Evolutionary conservation across 2,797 vertebrate species (phyloP).

Genomic region (Babyrousa celebensis): DNA sequence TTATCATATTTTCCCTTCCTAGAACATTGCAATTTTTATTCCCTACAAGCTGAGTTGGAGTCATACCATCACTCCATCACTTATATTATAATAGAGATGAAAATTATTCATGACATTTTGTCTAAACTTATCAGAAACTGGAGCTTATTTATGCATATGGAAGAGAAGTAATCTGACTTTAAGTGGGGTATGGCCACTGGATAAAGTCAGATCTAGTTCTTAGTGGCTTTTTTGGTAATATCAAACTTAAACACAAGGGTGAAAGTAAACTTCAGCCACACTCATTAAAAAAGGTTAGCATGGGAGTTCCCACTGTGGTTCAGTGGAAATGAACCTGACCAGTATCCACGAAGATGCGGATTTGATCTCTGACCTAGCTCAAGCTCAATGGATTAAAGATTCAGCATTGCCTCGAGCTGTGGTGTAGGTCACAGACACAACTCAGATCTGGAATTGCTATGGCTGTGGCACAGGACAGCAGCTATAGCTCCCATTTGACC

Average conservation of each 20-base stretch:
- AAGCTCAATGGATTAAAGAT: no score
- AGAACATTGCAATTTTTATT: slow-evolving; percentile 15
- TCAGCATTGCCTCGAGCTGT: no score
- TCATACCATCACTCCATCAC: background rate
- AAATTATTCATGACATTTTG: slow-evolving; percentile 45
- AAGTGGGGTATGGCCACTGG: background rate
- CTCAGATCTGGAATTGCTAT: no score
- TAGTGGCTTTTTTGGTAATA: background rate
- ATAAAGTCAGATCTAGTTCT: background rate
- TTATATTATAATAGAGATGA: slow-evolving; percentile 3
- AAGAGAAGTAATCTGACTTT: background rate
- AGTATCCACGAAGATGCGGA: no score
- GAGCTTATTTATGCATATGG: background rate
- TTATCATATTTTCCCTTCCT: slow-evolving; percentile 23
- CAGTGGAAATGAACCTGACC: no score
- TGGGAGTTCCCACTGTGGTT: no score
- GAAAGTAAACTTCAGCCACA: background rate
- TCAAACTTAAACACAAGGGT: slow-evolving; percentile 33
- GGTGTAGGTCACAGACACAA: no score
- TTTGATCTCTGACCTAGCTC: no score
- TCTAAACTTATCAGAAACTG: background rate
- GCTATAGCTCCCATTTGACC: no score
- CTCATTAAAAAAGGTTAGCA: background rate
- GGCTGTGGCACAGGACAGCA: no score
- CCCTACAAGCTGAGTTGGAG: background rate